Conservation (phyloP, 37 sponge, comb jelly and placozoan species). For the Crambe crambe region DNA sequence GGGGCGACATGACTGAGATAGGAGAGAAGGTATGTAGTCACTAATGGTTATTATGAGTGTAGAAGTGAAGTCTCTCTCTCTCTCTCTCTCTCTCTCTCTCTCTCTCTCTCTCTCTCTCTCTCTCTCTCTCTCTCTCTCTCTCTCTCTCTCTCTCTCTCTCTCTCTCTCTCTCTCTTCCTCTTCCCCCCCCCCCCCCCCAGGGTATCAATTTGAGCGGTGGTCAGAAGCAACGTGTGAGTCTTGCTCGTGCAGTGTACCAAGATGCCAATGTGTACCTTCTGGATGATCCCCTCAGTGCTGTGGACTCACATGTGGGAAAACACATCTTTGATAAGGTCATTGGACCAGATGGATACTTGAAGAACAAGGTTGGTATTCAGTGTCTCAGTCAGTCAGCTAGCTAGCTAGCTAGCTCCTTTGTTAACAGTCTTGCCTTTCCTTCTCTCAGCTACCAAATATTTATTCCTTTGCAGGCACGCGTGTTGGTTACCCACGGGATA, state of each 20-base stretch:
- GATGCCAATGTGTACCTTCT: constrained; percentile 89
- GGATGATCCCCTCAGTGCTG: constrained; percentile 95
- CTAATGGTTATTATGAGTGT: not conserved
- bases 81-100: not conserved
- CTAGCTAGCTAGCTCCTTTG: constrained; percentile 4
- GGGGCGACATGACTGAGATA: constrained; percentile 98
- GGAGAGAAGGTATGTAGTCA: constrained; percentile 94
- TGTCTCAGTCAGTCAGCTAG: too few species aligned
- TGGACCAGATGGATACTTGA: constrained; percentile 93
- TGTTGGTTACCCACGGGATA: constrained; percentile 91
- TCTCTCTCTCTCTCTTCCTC: not conserved
- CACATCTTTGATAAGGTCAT: constrained; percentile 98
- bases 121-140: not conserved
- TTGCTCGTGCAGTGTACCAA: constrained; percentile 93
- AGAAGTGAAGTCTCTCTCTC: not conserved
- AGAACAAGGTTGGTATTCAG: constrained; percentile 75
- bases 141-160: not conserved
- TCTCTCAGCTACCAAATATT: not conserved
- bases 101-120: not conserved
- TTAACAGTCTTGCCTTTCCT: not conserved
- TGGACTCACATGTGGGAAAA: constrained; percentile 98
- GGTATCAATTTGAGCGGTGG: constrained; percentile 98
- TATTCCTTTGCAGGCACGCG: constrained; percentile 59
- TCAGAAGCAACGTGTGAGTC: constrained; percentile 95
- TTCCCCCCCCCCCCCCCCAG: constrained; percentile 30